Evolutionary conservation across 2,113 vertebrate species (phyloP), one percentile per base, ranked within the genome.

Genomic region (Melanerpes aurifrons): DNA sequence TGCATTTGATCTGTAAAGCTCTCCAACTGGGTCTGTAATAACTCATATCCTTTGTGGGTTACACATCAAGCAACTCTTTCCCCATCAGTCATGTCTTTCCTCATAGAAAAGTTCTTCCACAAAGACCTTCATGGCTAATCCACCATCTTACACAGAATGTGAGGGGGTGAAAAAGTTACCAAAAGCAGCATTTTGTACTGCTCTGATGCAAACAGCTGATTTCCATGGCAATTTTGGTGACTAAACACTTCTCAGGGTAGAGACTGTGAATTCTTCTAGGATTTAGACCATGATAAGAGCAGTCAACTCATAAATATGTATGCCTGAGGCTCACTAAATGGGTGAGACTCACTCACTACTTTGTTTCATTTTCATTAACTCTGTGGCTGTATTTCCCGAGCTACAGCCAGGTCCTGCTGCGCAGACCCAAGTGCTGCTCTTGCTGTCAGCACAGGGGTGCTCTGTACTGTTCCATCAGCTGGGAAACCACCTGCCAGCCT

Each of bases 1-100:
- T 32, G 37, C 77, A 94, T 96, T 96, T 96, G 95, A 94, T 96
- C 90, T 95, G 73, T 62, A 64, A 86, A 93, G 73, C 88, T 93
- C 95, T 93, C 96, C 96, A 96, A 93, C 96, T 96, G 96, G 93
- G 80, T 58, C 70, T 77, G 90, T 90, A 95, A 95, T 92, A 96
- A 95, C 92, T 94, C 93, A 95, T 90, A 96, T 96, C 94, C 96
- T 88, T 82, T 95, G 82, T 92, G 96, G 90, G 90, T 95, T 96
- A 61, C 62, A 93, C 94, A 93, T 88, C 93, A 96, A 93, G 96
- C 64, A 74, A 61, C 82, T 71, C 82, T 81, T 83, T 92, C 58
- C 72, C 87, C 90, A 91, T 87, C 94, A 86, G 86, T 93, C 93
- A 95, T 72, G 25, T 88, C 94, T 86, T 63, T 68, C 85, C 72